phyloP scores from a whole-genome alignment of 2,113 vertebrate species.

The Pterocles gutturalis region DNA sequence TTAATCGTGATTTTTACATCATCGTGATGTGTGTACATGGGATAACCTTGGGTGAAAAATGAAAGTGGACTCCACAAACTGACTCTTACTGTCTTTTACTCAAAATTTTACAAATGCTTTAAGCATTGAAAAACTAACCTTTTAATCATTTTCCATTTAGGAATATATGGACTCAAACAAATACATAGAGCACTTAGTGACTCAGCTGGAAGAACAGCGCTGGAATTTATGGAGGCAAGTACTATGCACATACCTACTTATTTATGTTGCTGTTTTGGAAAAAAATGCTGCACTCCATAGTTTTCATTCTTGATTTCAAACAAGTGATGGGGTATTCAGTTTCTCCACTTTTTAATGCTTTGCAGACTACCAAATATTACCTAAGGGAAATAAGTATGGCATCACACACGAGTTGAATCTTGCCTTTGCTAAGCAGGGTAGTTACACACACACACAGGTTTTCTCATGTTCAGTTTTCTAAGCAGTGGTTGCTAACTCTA shows the following conservation, averaged over 20 bases:
- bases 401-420: neutral
- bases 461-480: neutral
- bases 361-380: neutral
- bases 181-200: constrained; percentile 87
- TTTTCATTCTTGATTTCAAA: neutral
- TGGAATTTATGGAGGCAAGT: constrained; percentile 87
- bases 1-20: neutral
- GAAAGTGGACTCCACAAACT: neutral
- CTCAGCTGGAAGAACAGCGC: constrained; percentile 88
- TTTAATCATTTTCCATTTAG: constrained; percentile 65
- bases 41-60: neutral
- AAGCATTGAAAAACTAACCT: neutral
- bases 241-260: neutral
- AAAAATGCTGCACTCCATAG: neutral
- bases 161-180: constrained; percentile 91
- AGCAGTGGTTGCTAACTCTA: neutral
- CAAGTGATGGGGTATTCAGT: neutral
- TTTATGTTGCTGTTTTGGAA: constrained; percentile 5
- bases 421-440: neutral
- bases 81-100: neutral
- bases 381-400: neutral
- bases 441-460: neutral
- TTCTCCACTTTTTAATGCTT: neutral
- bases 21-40: neutral
- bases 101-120: neutral